Evolutionary conservation across 2,888 invertebrate genomes (phyloP), one percentile per base, ranked within the genome.

Genomic region (Torymus auratus): DNA sequence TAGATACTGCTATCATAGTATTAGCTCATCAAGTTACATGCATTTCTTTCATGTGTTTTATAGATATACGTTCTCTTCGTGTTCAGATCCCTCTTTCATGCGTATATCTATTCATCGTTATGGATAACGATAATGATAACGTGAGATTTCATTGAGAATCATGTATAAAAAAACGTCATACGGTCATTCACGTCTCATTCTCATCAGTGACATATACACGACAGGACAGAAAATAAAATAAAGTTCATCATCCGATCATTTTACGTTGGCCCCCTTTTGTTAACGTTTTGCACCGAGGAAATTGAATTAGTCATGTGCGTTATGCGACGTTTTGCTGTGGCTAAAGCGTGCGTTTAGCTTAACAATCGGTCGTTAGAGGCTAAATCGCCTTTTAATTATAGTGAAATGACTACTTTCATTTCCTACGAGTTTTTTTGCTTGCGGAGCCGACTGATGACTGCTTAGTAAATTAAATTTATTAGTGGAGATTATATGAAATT

Each of bases 271-370:
- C 56, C 50, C 80, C 84, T 65, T 78, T 76, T 69, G 56, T 82
- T 76, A 73, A 15, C 71, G 58, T 82, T 68, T 84, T 78, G 85
- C 72, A 80, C 80, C 74, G 80, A 79, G 86, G 86, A 87, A 86
- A 86, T 87, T 83, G 84, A 86, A 84, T 76, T 82, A 78, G 75
- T 71, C 67, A 77, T 76, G 20, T 67, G 15, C 68, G 56, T 78
- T 56, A 77, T 12, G 15, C 20, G 13, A 41, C 41, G 41, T 7
- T 62, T 52, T 77, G 72, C 56, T 28, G n/a, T 41, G 17, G 23
- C 20, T 61, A 52, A 61, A 56, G 56, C 13, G 20, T 20, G 14
- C 11, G 23, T 69, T 69, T 56, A 62, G 52, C 61, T 62, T 50
- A 64, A 68, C 23, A 53, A 64, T 56, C n/a, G 58, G n/a, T 55